Evolutionary conservation across 2,797 vertebrate species (phyloP).

Genomic region (Lerista edwardsae): DNA sequence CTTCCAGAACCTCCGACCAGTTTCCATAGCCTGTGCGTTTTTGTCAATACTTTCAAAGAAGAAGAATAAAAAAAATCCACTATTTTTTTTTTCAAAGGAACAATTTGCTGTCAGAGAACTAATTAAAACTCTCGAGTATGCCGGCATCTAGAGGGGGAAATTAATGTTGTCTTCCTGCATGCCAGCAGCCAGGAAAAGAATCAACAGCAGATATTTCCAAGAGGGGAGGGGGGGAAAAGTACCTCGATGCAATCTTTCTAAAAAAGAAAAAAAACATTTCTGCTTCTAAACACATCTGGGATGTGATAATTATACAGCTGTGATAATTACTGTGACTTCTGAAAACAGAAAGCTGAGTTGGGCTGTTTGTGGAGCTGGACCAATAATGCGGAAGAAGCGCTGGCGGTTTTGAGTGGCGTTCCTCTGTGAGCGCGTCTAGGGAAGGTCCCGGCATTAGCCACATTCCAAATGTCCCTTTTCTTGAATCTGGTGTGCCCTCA

Average conservation of each 20-base stretch:
- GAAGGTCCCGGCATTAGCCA: neutral
- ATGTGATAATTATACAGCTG: neutral
- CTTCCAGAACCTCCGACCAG: no score
- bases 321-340: constrained; percentile 21
- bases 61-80: neutral
- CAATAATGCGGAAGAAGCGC: neutral
- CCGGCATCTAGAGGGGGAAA: neutral
- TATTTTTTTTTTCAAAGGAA: neutral
- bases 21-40: neutral
- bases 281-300: constrained; percentile 4
- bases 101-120: constrained; percentile 7
- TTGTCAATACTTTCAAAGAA: neutral
- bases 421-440: neutral
- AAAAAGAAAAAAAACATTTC: constrained; percentile 31
- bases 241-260: constrained; percentile 11
- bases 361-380: neutral
- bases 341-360: neutral
- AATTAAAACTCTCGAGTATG: constrained; percentile 24
- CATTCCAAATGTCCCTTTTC: neutral
- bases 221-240: constrained; percentile 6
- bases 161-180: neutral
- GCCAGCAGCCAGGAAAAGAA: neutral
- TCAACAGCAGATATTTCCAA: constrained; percentile 5
- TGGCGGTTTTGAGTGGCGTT: neutral
- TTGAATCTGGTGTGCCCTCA: no score